A percentile compares a stretch with the other conserved stretches of the same genome.
Conservation (phyloP, 1,140 invertebrate genomes). For the Aphidius ervi region DNA sequence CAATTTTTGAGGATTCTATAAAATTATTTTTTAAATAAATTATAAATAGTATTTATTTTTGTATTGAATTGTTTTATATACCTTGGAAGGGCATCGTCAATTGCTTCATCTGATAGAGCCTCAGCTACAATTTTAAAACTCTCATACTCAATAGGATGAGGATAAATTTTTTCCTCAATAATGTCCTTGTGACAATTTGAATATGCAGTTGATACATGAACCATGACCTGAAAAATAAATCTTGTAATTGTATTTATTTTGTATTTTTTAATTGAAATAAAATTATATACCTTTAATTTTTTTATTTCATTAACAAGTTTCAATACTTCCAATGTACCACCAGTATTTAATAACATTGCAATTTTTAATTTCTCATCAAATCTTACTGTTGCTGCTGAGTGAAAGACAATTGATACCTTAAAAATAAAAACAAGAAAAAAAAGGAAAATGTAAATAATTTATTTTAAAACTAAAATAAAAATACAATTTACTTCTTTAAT, state of each 20-base stretch:
- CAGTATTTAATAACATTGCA: conserved; percentile 64
- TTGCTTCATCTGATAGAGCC: conserved; percentile 54
- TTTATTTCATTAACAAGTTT: conserved; percentile 51
- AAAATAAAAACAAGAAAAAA: no score
- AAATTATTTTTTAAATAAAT: conserved; percentile 19
- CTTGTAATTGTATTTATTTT: no score
- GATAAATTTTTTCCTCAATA: conserved; percentile 67
- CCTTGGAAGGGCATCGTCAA: conserved; percentile 55
- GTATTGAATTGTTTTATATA: conserved; percentile 31
- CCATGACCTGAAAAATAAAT: conserved; percentile 48
- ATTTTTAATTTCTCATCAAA: conserved; percentile 63
- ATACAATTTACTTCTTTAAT: conserved; percentile 57
- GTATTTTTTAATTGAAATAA: neutral
- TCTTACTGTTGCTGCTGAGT: conserved; percentile 63
- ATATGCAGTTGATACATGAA: conserved; percentile 70
- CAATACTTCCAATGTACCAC: conserved; percentile 58
- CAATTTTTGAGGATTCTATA: conserved; percentile 59
- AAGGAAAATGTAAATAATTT: no score
- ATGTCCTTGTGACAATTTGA: conserved; percentile 59
- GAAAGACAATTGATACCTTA: conserved; percentile 59
- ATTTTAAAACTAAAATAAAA: no score
- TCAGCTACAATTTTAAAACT: conserved; percentile 56
- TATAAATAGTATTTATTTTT: conserved; percentile 5
- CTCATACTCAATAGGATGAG: conserved; percentile 60
- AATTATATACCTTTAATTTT: conserved; percentile 45